A percentile compares a stretch with the other conserved stretches of the same genome.
These are phyloP conservation scores for Eueides isabella DNA, from an alignment of 1,140 invertebrate species.

Conservation along the genomic window DNA sequence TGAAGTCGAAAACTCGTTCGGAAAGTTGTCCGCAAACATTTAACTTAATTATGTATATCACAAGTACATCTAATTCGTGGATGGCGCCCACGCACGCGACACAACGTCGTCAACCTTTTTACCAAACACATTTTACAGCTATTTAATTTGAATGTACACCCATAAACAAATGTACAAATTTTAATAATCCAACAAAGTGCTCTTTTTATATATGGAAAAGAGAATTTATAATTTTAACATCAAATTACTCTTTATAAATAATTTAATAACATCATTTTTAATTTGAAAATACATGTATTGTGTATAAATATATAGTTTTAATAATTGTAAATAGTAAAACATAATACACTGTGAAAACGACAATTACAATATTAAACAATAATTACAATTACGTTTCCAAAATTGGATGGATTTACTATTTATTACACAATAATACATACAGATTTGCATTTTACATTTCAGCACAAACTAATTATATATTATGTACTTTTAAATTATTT, in stretches of 20 bases:
- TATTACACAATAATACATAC: background rate
- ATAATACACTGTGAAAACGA: background rate
- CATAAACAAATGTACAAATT: background rate
- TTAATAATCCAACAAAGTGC: background rate
- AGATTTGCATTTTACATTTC: too few relatives aligned
- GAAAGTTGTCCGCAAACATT: background rate
- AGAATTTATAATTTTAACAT: background rate
- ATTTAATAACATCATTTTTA: background rate
- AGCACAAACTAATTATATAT: too few relatives aligned
- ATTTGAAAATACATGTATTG: background rate
- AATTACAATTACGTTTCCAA: background rate
- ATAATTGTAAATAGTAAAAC: background rate
- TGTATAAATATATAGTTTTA: background rate
- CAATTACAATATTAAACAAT: background rate
- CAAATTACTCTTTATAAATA: background rate
- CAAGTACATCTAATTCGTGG: background rate
- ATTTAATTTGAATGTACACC: background rate
- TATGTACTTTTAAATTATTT: background rate
- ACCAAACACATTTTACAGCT: background rate
- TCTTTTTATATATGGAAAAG: background rate
- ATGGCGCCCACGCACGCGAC: background rate
- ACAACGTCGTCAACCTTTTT: background rate
- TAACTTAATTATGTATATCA: conserved; percentile 4
- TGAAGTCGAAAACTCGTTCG: background rate
- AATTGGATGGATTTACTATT: background rate